phyloP scores from a whole-genome alignment of 2,797 vertebrate species.

The Pangasius krempfi region DNA sequence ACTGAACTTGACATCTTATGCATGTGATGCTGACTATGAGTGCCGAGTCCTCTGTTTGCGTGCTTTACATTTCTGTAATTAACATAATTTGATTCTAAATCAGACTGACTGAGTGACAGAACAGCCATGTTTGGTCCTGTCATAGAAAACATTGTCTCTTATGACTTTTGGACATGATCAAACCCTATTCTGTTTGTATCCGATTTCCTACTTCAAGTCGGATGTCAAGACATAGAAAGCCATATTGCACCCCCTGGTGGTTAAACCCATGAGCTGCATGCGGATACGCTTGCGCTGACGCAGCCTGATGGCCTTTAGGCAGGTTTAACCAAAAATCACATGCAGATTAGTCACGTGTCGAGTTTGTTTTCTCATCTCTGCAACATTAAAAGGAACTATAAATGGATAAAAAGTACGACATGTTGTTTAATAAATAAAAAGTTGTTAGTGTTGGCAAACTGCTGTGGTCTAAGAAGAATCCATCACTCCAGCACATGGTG shows the following conservation, averaged over 20 bases:
- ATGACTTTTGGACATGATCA: not conserved
- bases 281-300: not conserved
- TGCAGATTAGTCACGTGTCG: not conserved
- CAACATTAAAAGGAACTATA: not conserved
- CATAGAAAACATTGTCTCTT: not conserved
- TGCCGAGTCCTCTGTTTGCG: not conserved
- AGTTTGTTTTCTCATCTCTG: not conserved
- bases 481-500: not conserved
- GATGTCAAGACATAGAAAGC: not conserved
- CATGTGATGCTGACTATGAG: not conserved
- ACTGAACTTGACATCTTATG: not conserved
- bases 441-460: not conserved
- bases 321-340: not conserved
- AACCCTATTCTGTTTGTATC: not conserved
- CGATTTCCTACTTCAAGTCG: not conserved
- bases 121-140: not conserved
- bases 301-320: not conserved
- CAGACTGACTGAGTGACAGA: not conserved
- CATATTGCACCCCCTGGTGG: conserved; percentile 14
- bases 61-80: not conserved
- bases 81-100: not conserved
- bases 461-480: not conserved
- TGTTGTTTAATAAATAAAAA: not conserved
- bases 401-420: not conserved
- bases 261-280: not conserved